These are phyloP conservation scores for Mionectes macconnelli DNA, from an alignment of 2,113 vertebrate species.

Conservation along the genomic window DNA sequence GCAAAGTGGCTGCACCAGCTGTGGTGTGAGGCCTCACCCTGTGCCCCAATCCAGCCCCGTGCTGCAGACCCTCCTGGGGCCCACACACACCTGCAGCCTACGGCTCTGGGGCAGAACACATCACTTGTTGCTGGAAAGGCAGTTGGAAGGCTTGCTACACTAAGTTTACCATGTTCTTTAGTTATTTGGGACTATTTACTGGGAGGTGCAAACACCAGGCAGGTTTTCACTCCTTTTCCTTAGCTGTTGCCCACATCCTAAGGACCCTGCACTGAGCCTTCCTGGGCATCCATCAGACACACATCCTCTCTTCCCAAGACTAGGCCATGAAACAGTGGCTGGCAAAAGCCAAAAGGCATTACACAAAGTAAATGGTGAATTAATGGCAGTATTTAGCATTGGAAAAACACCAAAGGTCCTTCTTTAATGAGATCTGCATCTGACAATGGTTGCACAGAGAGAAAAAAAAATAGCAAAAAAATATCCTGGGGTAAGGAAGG, in stretches of 20 bases:
- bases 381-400: not conserved
- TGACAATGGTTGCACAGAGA: not conserved
- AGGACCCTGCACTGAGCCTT: not conserved
- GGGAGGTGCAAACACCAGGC: not conserved
- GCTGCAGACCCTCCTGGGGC: not conserved
- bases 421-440: not conserved
- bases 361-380: not conserved
- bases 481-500: rapidly evolving
- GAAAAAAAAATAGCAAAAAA: not conserved
- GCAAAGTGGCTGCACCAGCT: not conserved
- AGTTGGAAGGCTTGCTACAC: not conserved
- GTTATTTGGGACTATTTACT: not conserved
- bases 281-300: not conserved
- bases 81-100: not conserved
- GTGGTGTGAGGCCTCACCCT: not conserved
- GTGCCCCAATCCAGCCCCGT: rapidly evolving
- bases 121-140: not conserved
- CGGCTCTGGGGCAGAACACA: not conserved
- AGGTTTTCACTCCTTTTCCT: not conserved
- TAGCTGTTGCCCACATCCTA: not conserved
- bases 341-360: not conserved
- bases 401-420: not conserved
- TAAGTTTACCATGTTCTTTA: not conserved
- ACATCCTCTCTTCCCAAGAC: not conserved
- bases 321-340: not conserved